phyloP scores from a whole-genome alignment of 2,888 invertebrate species.

The Caenorhabditis macrosperma region DNA sequence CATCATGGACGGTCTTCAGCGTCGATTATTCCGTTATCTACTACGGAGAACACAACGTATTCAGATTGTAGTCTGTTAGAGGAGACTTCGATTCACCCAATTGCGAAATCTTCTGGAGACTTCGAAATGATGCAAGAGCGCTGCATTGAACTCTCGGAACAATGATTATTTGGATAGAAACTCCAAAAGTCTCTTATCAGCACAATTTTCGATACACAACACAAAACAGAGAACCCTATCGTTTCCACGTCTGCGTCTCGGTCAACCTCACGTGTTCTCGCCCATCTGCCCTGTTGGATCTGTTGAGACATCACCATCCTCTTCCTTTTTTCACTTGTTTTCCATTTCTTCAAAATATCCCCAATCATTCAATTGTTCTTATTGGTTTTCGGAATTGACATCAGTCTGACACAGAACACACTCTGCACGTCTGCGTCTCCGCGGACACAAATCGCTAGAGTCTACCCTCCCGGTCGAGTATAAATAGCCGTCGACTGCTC shows the following conservation, averaged over 20 bases:
- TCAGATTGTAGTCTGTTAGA: neutral
- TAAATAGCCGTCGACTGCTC: conserved; percentile 15
- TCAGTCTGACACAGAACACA: conserved; percentile 23
- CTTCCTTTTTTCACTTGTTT: no score
- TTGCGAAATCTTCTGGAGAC: neutral
- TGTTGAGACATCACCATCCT: no score
- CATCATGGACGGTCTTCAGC: neutral
- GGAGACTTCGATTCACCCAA: neutral
- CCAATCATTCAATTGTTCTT: neutral
- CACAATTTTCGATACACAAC: conserved; percentile 31
- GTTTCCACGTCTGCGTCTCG: conserved; percentile 8
- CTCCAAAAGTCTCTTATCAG: neutral
- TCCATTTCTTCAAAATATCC: neutral
- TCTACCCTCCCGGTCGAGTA: conserved; percentile 35
- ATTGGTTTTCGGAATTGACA: neutral
- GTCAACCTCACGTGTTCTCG: neutral
- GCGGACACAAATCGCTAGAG: conserved; percentile 27
- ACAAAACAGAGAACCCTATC: neutral
- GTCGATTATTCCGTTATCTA: neutral
- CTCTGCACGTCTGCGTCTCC: conserved; percentile 11
- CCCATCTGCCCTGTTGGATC: no score
- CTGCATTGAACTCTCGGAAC: neutral
- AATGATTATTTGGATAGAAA: neutral
- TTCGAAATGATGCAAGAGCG: neutral
- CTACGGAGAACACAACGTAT: neutral